These are phyloP conservation scores for Pachyramphus minor DNA, from an alignment of 2,113 vertebrate species.

Conservation along the genomic window DNA sequence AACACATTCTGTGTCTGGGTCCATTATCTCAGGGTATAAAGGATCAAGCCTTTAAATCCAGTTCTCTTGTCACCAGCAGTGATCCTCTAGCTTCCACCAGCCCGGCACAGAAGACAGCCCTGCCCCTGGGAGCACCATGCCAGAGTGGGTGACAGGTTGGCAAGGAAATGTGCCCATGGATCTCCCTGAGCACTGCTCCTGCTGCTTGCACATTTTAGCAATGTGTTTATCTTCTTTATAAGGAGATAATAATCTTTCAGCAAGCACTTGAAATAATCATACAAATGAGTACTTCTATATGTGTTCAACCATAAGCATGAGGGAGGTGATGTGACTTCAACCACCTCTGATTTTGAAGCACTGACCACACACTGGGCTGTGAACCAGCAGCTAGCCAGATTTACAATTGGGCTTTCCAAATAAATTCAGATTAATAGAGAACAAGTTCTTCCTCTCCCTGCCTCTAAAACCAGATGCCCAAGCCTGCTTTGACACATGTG, in stretches of 20 bases:
- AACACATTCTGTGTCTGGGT: not conserved
- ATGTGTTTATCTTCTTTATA: not conserved
- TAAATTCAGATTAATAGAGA: conserved; percentile 10
- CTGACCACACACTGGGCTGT: not conserved
- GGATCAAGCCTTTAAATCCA: not conserved
- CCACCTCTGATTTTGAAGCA: not conserved
- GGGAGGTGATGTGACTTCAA: not conserved
- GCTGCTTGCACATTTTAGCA: not conserved
- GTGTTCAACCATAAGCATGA: not conserved
- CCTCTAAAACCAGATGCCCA: not conserved
- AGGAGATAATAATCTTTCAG: not conserved
- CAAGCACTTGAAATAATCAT: not conserved
- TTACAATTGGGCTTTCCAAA: not conserved
- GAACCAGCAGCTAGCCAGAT: not conserved
- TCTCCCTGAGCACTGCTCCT: not conserved
- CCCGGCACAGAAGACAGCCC: not conserved
- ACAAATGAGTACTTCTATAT: not conserved
- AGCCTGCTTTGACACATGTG: not conserved
- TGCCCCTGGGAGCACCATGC: not conserved
- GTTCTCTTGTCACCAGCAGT: not conserved
- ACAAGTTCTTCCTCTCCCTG: not conserved
- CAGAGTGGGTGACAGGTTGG: not conserved
- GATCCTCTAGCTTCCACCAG: not conserved
- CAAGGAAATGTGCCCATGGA: rapidly evolving
- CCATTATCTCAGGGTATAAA: not conserved